These are phyloP conservation scores for Cygnus buccinator DNA, from an alignment of 2,113 vertebrate genomes.

Conservation along the genomic window DNA sequence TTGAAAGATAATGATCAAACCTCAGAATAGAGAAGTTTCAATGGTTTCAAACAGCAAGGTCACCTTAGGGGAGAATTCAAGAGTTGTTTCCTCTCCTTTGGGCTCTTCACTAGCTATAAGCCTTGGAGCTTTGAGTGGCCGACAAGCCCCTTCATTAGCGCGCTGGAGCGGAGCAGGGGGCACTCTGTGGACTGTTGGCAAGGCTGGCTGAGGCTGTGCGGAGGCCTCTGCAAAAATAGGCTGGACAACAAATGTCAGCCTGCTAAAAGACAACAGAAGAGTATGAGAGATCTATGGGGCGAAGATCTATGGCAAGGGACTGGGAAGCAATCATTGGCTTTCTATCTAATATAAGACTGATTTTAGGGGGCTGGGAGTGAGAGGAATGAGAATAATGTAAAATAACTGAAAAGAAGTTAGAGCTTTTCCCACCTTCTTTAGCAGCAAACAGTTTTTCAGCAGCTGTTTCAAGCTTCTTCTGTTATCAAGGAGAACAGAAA, in stretches of 20 bases:
- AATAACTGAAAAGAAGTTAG: fast-evolving
- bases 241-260: not conserved
- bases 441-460: not conserved
- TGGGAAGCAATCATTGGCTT: fast-evolving
- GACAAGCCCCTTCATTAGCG: fast-evolving
- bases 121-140: fast-evolving
- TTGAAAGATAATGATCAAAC: not conserved
- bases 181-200: fast-evolving
- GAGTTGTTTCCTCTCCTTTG: not conserved
- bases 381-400: not conserved
- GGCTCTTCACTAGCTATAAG: fast-evolving
- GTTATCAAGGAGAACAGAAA: not conserved
- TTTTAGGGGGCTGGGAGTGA: not conserved
- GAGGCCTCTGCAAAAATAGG: not conserved
- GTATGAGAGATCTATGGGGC: not conserved
- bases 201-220: not conserved
- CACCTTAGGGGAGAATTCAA: not conserved
- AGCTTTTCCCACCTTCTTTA: not conserved
- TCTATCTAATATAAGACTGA: not conserved
- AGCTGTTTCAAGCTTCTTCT: not conserved
- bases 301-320: fast-evolving
- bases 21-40: not conserved
- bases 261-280: fast-evolving
- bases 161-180: not conserved
- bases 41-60: not conserved